Evolutionary conservation across 1,140 invertebrate species (phyloP).

Genomic region (Pseudobourletiella spinata): DNA sequence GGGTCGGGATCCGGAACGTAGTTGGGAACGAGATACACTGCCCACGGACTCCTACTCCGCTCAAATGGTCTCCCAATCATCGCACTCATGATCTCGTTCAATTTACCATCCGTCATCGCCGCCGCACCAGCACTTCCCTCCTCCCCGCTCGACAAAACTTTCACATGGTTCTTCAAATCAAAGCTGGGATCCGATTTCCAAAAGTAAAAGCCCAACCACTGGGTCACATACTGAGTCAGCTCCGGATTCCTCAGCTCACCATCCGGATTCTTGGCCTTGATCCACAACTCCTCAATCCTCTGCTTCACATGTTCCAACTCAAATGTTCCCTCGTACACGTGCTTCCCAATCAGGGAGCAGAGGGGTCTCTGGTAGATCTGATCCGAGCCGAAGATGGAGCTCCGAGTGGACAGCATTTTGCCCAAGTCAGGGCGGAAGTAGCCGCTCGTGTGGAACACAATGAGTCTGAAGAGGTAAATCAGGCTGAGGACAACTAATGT

Average conservation of each 20-base stretch:
- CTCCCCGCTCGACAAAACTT: not conserved
- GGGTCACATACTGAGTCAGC: not conserved
- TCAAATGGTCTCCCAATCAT: conserved; percentile 8
- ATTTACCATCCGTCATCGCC: conserved; percentile 7
- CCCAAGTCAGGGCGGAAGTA: not conserved
- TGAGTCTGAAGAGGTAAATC: not conserved
- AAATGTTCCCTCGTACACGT: not conserved
- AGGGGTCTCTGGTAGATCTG: not conserved
- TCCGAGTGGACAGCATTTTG: conserved; percentile 8
- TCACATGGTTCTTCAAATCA: conserved; percentile 16
- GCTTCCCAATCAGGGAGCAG: conserved; percentile 1
- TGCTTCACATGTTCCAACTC: not conserved
- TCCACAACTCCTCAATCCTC: not conserved
- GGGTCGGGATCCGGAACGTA: not conserved
- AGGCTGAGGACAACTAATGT: not conserved
- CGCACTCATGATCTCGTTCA: conserved; percentile 1
- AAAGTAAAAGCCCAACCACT: conserved; percentile 7
- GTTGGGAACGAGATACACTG: conserved; percentile 7
- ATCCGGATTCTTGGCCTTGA: not conserved
- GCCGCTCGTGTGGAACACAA: not conserved
- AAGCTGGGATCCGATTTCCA: conserved; percentile 18
- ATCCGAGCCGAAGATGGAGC: conserved; percentile 1
- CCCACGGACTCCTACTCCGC: conserved; percentile 11
- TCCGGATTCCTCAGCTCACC: conserved; percentile 1
- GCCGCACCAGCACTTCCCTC: not conserved